Evolutionary conservation across 2,113 vertebrate species (phyloP).

Genomic region (Thermophis baileyi): DNA sequence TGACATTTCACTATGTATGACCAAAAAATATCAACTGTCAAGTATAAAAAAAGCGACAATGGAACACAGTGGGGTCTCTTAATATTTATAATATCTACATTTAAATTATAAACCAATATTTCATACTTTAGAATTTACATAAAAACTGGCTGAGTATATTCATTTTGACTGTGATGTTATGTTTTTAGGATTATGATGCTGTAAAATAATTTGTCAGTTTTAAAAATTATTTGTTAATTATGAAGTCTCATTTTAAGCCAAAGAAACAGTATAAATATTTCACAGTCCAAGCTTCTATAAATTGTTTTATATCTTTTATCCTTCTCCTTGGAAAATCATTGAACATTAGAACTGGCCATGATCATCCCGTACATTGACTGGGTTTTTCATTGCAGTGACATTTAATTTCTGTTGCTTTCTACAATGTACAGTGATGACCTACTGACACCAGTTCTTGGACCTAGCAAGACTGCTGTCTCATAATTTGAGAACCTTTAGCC

Average conservation of each 20-base stretch:
- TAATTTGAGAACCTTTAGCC: neutral
- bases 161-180: neutral
- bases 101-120: neutral
- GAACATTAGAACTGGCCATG: neutral
- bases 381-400: slow-evolving; percentile 7
- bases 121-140: neutral
- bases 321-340: slow-evolving; percentile 21
- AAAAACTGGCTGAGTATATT: neutral
- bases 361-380: neutral
- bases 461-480: neutral
- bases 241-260: neutral
- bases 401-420: slow-evolving; percentile 8
- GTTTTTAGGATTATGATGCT: neutral
- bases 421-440: slow-evolving; percentile 8
- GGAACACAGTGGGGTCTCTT: neutral
- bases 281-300: neutral
- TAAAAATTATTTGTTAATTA: neutral
- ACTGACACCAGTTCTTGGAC: neutral
- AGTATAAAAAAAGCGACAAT: neutral
- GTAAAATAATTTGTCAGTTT: neutral
- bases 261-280: neutral
- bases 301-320: slow-evolving; percentile 7
- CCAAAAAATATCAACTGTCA: neutral
- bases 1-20: neutral
- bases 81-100: neutral